Base-by-base conservation (phyloP, 2,888 invertebrate species). In the Glyphotaelius pellucidus region DNA sequence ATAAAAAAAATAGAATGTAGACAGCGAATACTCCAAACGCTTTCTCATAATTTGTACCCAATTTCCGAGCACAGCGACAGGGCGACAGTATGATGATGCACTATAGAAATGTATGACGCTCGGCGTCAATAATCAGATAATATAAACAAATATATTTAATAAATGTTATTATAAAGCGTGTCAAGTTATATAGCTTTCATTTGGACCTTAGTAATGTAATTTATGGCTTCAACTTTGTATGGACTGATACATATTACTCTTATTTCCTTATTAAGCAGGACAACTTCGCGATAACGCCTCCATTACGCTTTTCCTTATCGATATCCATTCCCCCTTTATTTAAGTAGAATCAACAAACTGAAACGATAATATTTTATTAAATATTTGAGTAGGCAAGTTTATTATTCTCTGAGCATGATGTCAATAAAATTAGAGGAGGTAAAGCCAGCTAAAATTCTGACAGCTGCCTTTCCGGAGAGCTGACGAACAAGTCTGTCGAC, bases 291-390 rank as follows among this genome's bases (percentile, higher is more conserved):
- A 81, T 81, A 81, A 81, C 81, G 81, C 15, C 25, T 15, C 30
- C 31, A 19, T 32, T 30, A 5, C 81, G 19, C 32, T 14, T 30
- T 19, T 7, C 81, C 31, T 32, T 32, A 32, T 81, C 81, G 32
- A 81, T 32, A 81, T 32, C 30, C 32, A 31, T 32, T 81, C 81
- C 81, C 81, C 81, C 81, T 32, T 25, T 67, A 67, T 67, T 67
- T 67, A 67, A 67, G 67, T 67, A 67, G 67, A 67, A 67, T 67
- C 67, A 67, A 67, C n/a, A 67, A 67, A 67, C 67, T 67, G 67
- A 67, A 67, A 67, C n/a, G 67, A 67, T 67, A 67, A 67, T 67
- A 67, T 67, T 67, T 67, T 67, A 67, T 67, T 67, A 67, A 67
- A 67, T 67, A 67, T 67, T 67, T 67, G 67, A 67, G 67, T 67